phyloP scores from a whole-genome alignment of 2,888 invertebrate species.

The Sympetrum striolatum region DNA sequence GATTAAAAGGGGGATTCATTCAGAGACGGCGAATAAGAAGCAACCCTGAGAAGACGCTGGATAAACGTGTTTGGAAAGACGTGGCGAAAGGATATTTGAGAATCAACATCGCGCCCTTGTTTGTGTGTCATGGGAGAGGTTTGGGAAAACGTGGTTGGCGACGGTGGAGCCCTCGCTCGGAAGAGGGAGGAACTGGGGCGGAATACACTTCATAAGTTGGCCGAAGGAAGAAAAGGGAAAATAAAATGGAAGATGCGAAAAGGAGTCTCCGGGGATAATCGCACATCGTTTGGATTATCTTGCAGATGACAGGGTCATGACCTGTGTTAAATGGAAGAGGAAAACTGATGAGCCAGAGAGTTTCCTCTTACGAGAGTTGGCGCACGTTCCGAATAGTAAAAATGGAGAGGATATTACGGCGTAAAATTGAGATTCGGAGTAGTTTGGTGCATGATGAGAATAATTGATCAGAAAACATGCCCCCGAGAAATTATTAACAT shows the following conservation, averaged over 20 bases:
- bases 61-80: slow-evolving; percentile 20
- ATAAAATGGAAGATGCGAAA: neutral
- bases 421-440: too few relatives aligned
- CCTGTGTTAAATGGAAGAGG: neutral
- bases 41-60: neutral
- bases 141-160: neutral
- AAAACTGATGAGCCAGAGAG: neutral
- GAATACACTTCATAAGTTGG: neutral
- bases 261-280: neutral
- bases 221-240: neutral
- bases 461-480: too few relatives aligned
- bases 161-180: neutral
- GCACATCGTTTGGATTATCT: neutral
- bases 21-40: neutral
- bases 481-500: too few relatives aligned
- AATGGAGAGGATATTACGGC: too few relatives aligned
- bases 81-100: slow-evolving; percentile 24
- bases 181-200: neutral
- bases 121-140: neutral
- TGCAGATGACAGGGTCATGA: neutral
- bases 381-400: too few relatives aligned
- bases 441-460: too few relatives aligned
- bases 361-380: too few relatives aligned
- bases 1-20: neutral
- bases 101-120: slow-evolving; percentile 5